Conservation (phyloP, 2,888 invertebrate genomes). For the Tetropium fuscum region DNA sequence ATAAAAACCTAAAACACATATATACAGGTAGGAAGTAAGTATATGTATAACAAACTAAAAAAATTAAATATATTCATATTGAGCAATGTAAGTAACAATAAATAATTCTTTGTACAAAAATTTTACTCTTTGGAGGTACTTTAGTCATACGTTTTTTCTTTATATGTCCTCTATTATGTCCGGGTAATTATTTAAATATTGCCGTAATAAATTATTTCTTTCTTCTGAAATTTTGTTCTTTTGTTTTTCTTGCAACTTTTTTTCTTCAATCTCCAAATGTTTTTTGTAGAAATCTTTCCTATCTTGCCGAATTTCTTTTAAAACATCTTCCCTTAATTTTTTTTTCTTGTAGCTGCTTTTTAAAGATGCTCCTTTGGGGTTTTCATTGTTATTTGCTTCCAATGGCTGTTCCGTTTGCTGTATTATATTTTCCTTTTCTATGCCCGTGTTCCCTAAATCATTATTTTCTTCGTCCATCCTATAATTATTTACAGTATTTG, state of each 20-base stretch:
- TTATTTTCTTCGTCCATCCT: too few relatives aligned
- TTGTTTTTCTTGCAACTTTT: slow-evolving; percentile 1
- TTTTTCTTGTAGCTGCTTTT: not conserved
- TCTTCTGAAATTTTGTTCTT: slow-evolving; percentile 15
- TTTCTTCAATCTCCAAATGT: slow-evolving; percentile 13
- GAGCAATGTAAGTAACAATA: too few relatives aligned
- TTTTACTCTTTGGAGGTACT: too few relatives aligned
- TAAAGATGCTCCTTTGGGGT: too few relatives aligned
- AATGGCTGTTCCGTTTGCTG: not conserved
- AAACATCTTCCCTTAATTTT: slow-evolving; percentile 1
- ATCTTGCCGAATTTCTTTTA: slow-evolving; percentile 11
- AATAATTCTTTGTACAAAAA: too few relatives aligned
- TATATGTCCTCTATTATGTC: not conserved
- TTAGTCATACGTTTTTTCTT: too few relatives aligned
- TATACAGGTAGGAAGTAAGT: too few relatives aligned
- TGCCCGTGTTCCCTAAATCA: not conserved
- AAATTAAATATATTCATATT: too few relatives aligned
- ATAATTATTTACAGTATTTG: slow-evolving; percentile 21
- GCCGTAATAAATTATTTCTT: slow-evolving; percentile 5
- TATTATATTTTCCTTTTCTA: not conserved
- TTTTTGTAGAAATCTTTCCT: slow-evolving; percentile 19
- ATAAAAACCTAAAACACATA: too few relatives aligned
- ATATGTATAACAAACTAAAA: too few relatives aligned
- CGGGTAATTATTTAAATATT: not conserved
- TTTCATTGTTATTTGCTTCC: not conserved